phyloP scores from a whole-genome alignment of 1,140 invertebrate species.

The Asbolus verrucosus region DNA sequence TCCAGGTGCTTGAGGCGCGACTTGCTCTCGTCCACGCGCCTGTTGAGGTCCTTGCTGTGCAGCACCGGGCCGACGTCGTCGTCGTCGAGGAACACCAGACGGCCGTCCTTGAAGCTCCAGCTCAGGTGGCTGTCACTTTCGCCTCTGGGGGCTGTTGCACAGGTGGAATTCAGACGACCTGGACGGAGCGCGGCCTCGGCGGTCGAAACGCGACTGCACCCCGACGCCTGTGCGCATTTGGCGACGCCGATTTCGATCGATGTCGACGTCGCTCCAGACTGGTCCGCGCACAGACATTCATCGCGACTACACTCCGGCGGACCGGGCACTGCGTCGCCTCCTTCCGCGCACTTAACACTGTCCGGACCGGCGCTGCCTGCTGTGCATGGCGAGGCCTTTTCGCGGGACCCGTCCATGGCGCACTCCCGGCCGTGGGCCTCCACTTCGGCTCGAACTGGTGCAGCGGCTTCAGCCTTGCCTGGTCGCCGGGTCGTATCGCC shows the following conservation, averaged over 20 bases:
- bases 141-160: too few species aligned
- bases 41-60: slow-evolving; percentile 59
- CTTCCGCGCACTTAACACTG: not conserved
- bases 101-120: slow-evolving; percentile 60
- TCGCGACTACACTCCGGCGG: not conserved
- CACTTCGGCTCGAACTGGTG: too few species aligned
- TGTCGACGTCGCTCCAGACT: slow-evolving; percentile 42
- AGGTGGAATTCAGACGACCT: slow-evolving; percentile 40
- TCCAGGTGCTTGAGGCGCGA: slow-evolving; percentile 59
- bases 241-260: slow-evolving; percentile 59
- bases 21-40: slow-evolving; percentile 50
- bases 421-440: too few species aligned
- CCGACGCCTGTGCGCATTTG: slow-evolving; percentile 60
- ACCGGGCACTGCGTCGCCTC: slow-evolving; percentile 8
- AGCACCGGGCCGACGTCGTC: slow-evolving; percentile 36
- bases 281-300: slow-evolving; percentile 17
- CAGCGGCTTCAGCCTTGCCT: slow-evolving; percentile 8
- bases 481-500: slow-evolving; percentile 36
- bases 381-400: too few species aligned
- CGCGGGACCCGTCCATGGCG: too few species aligned
- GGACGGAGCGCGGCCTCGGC: slow-evolving; percentile 55
- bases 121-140: slow-evolving; percentile 43
- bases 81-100: slow-evolving; percentile 54
- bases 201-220: slow-evolving; percentile 61
- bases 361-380: not conserved